These are phyloP conservation scores for Mizuhopecten yessoensis DNA, from an alignment of 1,140 invertebrate species.

Conservation along the genomic window DNA sequence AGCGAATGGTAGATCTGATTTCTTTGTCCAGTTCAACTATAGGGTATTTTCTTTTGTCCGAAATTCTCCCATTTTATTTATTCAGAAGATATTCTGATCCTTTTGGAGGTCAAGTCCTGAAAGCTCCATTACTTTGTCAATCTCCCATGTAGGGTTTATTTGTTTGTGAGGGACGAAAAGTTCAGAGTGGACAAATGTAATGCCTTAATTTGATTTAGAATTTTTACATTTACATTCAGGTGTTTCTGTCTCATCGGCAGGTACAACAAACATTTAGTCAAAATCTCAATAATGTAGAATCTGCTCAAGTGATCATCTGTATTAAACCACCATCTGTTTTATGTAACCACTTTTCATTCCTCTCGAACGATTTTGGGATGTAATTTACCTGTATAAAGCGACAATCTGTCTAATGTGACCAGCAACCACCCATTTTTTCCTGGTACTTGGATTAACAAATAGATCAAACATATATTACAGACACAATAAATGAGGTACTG, in stretches of 20 bases:
- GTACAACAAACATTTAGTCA: not conserved
- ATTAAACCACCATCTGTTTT: too few species aligned
- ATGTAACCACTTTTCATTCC: too few species aligned
- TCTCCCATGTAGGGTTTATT: not conserved
- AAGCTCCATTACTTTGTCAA: not conserved
- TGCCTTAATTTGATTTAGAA: not conserved
- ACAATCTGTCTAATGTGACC: too few species aligned
- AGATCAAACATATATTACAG: too few species aligned
- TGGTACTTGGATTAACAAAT: too few species aligned
- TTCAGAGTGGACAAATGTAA: not conserved
- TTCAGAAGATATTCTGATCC: conserved; percentile 6
- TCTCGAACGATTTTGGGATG: too few species aligned
- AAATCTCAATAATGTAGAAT: too few species aligned
- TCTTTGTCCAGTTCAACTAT: conserved; percentile 20
- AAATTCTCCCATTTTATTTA: not conserved
- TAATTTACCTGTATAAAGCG: too few species aligned
- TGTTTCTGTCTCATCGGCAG: not conserved
- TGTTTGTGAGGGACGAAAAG: not conserved
- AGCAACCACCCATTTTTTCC: too few species aligned
- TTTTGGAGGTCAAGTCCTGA: not conserved
- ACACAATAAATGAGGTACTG: too few species aligned
- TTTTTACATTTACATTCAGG: not conserved
- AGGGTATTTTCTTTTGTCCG: not conserved
- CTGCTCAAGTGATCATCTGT: too few species aligned
- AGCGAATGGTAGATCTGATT: not conserved